A percentile compares a stretch with the other conserved stretches of the same genome.
These are phyloP conservation scores for Percina caprodes DNA, from an alignment of 2,113 vertebrate species.

Conservation along the genomic window DNA sequence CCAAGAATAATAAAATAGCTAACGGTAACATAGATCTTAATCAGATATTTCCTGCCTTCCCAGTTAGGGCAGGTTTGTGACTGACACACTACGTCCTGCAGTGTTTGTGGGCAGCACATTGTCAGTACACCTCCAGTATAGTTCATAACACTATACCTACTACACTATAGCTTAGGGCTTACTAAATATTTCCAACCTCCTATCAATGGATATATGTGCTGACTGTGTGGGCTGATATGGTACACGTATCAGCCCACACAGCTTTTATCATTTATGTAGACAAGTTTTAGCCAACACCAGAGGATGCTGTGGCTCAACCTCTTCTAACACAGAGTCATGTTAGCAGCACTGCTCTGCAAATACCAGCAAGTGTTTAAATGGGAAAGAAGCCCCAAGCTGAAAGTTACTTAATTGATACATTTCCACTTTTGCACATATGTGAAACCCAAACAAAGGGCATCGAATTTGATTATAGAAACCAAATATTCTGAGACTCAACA, in stretches of 20 bases:
- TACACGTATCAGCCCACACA: neutral
- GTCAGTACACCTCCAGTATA: neutral
- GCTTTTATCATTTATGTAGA: neutral
- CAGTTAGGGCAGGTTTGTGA: neutral
- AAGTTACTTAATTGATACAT: neutral
- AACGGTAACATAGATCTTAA: neutral
- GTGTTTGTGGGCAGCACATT: neutral
- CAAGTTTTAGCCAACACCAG: conserved; percentile 53
- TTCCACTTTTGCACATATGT: neutral
- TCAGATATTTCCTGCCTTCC: neutral
- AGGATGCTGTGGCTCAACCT: conserved; percentile 60
- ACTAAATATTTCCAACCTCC: neutral
- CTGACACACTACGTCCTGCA: neutral
- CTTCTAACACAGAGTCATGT: neutral
- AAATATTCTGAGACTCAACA: neutral
- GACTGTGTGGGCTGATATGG: too few species aligned
- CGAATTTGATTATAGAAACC: neutral
- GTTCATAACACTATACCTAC: neutral
- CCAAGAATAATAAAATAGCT: neutral
- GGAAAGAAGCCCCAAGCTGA: too few species aligned
- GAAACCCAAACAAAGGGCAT: neutral
- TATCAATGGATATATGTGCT: neutral
- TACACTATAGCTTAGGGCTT: too few species aligned
- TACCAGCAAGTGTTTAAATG: neutral
- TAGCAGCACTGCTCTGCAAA: neutral